Evolutionary conservation across 1,140 invertebrate species (phyloP).

Genomic region (Teleogryllus occipitalis): DNA sequence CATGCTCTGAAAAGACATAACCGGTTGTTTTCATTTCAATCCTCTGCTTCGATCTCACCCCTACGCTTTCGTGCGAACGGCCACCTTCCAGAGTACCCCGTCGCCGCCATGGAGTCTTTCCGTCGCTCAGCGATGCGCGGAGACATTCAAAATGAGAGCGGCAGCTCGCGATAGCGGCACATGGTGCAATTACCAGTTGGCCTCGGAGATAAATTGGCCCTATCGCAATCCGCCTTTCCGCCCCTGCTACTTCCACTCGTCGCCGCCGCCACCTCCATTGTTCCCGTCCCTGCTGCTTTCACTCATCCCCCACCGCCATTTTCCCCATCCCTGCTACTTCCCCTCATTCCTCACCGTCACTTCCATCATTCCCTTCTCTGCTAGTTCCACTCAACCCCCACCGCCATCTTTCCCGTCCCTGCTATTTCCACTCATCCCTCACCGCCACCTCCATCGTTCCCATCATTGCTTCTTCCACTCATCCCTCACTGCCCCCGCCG

Average conservation of each 20-base stretch:
- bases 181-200: no score
- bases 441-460: neutral
- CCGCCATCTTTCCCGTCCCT: neutral
- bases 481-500: neutral
- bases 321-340: neutral
- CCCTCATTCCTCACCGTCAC: neutral
- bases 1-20: no score
- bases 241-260: neutral
- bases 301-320: neutral
- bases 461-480: neutral
- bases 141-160: no score
- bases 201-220: neutral
- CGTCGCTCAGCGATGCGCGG: no score
- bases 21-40: no score
- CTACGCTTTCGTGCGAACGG: no score
- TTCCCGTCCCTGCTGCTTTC: neutral
- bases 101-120: no score
- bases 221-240: neutral
- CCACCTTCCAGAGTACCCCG: no score
- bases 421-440: neutral
- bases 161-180: no score
- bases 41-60: no score
- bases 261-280: no score
- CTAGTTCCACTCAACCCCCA: neutral
- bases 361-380: neutral